Conservation (phyloP, 92 coral and sea anemone species). For the Zoanthus sansibaricus region DNA sequence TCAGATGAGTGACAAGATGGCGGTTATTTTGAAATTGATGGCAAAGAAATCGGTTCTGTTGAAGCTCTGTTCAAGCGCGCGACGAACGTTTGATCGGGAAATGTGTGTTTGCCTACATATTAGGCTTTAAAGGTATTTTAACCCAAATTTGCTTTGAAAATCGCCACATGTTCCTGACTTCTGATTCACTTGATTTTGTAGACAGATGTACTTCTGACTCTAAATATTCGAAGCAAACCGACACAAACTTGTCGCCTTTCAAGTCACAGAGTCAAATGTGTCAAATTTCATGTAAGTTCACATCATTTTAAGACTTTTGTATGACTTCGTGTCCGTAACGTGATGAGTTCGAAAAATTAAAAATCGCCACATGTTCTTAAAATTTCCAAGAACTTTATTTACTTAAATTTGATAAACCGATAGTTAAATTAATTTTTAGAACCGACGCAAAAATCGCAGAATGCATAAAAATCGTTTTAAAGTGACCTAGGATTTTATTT, state of each 20-base stretch:
- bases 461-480: too few relatives aligned
- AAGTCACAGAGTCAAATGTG: neutral
- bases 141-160: neutral
- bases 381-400: constrained; percentile 1
- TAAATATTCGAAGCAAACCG: constrained; percentile 5
- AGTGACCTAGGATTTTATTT: neutral
- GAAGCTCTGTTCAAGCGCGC: neutral
- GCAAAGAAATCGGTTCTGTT: neutral
- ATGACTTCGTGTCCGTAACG: neutral
- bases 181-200: neutral
- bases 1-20: neutral
- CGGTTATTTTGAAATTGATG: neutral
- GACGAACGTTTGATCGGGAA: neutral
- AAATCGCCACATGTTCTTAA: constrained; percentile 9
- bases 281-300: neutral
- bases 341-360: neutral
- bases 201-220: neutral
- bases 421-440: too few relatives aligned
- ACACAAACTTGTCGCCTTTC: neutral
- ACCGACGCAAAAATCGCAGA: too few relatives aligned
- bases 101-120: neutral
- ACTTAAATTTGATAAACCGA: neutral
- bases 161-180: constrained; percentile 1
- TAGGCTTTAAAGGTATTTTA: neutral
- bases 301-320: neutral